Conservation (phyloP, 2,113 vertebrate species). For the Delphinus delphis region DNA sequence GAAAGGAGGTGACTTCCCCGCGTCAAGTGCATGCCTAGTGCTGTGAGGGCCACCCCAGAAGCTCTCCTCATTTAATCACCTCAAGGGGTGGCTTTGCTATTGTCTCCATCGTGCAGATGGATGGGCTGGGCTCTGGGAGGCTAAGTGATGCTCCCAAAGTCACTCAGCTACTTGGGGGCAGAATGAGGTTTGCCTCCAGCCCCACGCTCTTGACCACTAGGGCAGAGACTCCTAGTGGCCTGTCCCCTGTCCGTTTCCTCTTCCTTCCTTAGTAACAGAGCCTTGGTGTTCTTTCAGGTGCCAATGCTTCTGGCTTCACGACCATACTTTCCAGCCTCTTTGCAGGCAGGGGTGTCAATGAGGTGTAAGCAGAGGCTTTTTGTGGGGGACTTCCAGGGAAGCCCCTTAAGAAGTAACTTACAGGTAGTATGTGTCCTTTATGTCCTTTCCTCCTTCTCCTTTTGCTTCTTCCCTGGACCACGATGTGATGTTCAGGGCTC, state of each 20-base stretch:
- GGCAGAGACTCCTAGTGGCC: background rate
- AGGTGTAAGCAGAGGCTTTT: background rate
- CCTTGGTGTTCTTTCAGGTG: background rate
- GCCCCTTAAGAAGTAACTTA: background rate
- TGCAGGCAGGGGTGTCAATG: background rate
- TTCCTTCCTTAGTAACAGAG: background rate
- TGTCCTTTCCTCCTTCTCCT: too few relatives aligned
- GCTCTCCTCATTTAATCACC: background rate
- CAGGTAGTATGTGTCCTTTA: too few relatives aligned
- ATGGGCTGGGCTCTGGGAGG: background rate
- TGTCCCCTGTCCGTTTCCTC: background rate
- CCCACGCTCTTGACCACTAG: fast-evolving
- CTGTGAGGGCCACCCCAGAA: background rate
- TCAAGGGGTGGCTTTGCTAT: background rate
- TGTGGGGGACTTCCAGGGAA: background rate
- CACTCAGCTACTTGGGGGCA: slow-evolving; percentile 4
- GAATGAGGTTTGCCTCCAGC: background rate
- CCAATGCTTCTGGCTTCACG: background rate
- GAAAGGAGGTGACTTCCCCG: too few relatives aligned
- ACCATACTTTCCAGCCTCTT: background rate
- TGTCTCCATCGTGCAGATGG: too few relatives aligned
- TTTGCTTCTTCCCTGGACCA: background rate
- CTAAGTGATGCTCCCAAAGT: background rate
- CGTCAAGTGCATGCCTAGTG: background rate
- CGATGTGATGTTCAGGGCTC: background rate